phyloP scores from a whole-genome alignment of 2,113 vertebrate species.

The Alligator mississippiensis region DNA sequence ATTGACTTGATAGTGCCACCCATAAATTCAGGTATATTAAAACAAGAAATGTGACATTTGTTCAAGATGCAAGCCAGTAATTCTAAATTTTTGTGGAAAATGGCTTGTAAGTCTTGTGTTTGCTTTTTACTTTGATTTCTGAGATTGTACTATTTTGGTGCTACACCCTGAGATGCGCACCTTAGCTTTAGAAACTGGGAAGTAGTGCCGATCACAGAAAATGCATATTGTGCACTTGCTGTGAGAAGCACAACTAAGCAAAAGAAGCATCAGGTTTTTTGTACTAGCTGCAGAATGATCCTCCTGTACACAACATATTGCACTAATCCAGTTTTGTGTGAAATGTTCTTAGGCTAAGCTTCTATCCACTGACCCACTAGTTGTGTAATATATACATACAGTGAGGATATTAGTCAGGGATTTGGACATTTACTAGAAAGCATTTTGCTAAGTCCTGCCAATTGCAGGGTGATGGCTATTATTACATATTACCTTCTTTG shows the following conservation, averaged over 20 bases:
- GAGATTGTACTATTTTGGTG: conserved; percentile 27
- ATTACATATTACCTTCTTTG: conserved; percentile 19
- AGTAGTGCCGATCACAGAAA: conserved; percentile 31
- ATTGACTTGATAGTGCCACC: no score
- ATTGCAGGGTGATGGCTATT: neutral
- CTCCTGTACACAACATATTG: conserved; percentile 35
- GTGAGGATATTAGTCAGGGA: conserved; percentile 65
- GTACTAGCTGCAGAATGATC: conserved; percentile 26
- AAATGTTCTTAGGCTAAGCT: conserved; percentile 70
- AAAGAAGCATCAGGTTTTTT: neutral
- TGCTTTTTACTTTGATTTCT: neutral
- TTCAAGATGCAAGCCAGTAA: no score
- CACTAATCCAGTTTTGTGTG: conserved; percentile 70
- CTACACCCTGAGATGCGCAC: conserved; percentile 38
- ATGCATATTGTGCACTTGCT: neutral
- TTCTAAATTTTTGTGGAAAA: no score
- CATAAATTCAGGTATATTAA: no score
- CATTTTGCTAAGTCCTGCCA: conserved; percentile 43
- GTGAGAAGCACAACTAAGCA: neutral
- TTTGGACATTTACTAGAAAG: conserved; percentile 53
- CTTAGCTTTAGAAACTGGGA: conserved; percentile 34
- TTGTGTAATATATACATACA: conserved; percentile 12
- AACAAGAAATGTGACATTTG: no score
- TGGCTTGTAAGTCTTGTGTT: no score
- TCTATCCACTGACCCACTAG: conserved; percentile 46